Conservation (phyloP, 2,113 vertebrate genomes). For the Bostrychus sinensis region DNA sequence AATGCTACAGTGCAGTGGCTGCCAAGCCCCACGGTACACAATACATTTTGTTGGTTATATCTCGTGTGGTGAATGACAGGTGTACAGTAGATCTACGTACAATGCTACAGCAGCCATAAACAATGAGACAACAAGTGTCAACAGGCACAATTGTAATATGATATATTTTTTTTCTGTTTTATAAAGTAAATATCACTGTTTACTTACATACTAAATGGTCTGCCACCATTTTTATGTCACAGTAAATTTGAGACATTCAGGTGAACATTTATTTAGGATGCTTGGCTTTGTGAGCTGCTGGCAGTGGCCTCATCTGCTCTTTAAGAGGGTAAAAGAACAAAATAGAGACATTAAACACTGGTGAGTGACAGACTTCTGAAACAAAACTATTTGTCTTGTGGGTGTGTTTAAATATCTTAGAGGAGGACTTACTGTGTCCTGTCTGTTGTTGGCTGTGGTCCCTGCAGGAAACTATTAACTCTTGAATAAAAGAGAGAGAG, state of each 20-base stretch:
- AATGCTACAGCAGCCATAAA: conserved; percentile 50
- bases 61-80: conserved; percentile 15
- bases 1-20: conserved; percentile 42
- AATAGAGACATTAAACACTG: conserved; percentile 45
- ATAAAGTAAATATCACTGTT: conserved; percentile 44
- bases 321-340: conserved; percentile 35
- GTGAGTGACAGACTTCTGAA: conserved; percentile 40
- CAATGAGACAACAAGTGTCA: conserved; percentile 31
- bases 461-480: conserved; percentile 77
- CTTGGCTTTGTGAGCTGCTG: conserved; percentile 66
- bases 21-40: conserved; percentile 28
- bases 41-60: background rate
- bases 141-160: conserved; percentile 36
- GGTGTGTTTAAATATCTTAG: conserved; percentile 41
- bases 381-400: conserved; percentile 38
- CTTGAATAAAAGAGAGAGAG: conserved; percentile 44
- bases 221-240: conserved; percentile 23
- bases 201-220: conserved; percentile 31
- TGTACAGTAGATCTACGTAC: conserved; percentile 19
- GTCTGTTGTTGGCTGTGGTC: conserved; percentile 61
- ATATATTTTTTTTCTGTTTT: conserved; percentile 10
- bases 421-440: conserved; percentile 66
- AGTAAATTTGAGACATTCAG: conserved; percentile 38
- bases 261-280: conserved; percentile 36
- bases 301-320: conserved; percentile 56